A percentile compares a stretch with the other conserved stretches of the same genome.
Evolutionary conservation across 2,113 vertebrate genomes (phyloP).

Genomic region (Ammodytes dubius): DNA sequence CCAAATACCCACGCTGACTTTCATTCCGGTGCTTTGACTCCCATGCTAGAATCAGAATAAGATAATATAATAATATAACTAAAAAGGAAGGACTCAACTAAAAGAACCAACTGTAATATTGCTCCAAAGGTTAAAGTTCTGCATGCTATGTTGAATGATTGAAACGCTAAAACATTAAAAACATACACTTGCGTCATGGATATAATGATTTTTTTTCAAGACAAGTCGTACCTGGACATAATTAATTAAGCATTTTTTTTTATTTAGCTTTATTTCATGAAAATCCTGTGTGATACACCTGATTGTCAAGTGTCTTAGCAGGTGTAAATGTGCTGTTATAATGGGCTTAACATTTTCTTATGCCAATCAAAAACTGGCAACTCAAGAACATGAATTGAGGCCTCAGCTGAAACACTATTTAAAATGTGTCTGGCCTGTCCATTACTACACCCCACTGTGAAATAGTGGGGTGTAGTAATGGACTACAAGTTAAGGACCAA

Average conservation of each 20-base stretch:
- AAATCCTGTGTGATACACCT: not conserved
- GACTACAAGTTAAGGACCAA: no score
- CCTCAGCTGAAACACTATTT: not conserved
- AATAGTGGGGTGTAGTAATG: no score
- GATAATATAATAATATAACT: not conserved
- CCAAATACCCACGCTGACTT: not conserved
- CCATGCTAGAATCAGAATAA: not conserved
- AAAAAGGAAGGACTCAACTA: not conserved
- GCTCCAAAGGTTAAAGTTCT: not conserved
- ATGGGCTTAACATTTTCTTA: not conserved
- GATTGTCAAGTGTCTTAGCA: not conserved
- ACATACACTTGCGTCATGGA: not conserved
- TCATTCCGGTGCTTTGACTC: constrained; percentile 28
- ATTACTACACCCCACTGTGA: not conserved
- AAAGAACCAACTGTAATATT: not conserved
- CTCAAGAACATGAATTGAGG: not conserved
- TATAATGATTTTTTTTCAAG: constrained; percentile 20
- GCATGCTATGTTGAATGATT: not conserved
- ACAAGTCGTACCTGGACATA: not conserved
- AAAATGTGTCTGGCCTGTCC: not conserved
- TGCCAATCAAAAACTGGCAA: not conserved
- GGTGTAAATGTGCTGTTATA: not conserved
- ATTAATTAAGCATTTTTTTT: not conserved
- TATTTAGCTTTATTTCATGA: constrained; percentile 3
- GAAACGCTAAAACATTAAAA: not conserved